phyloP scores from a whole-genome alignment of 2,797 vertebrate species.

The Arremon brunneinucha region DNA sequence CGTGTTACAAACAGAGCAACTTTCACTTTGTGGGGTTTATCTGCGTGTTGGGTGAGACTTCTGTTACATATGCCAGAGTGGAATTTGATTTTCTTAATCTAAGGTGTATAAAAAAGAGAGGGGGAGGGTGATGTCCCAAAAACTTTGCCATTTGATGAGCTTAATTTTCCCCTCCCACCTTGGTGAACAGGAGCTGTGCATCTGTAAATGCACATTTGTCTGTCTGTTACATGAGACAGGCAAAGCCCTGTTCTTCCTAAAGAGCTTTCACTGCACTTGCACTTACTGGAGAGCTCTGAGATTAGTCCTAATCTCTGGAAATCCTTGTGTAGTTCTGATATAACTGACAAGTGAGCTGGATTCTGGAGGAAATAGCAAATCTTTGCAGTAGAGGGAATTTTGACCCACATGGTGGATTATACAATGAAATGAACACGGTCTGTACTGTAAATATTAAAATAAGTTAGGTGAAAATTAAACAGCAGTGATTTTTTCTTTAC shows the following conservation, averaged over 20 bases:
- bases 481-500: background rate
- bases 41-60: background rate
- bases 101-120: background rate
- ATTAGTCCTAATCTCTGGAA: background rate
- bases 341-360: background rate
- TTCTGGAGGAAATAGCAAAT: background rate
- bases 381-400: background rate
- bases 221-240: background rate
- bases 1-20: background rate
- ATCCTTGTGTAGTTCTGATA: background rate
- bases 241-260: background rate
- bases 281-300: background rate
- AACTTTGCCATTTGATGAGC: background rate
- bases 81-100: background rate
- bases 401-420: accelerated
- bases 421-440: accelerated
- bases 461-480: background rate
- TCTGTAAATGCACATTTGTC: background rate
- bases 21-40: background rate
- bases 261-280: background rate
- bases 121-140: background rate
- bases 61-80: background rate
- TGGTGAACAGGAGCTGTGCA: background rate
- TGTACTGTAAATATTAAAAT: background rate
- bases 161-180: background rate